Evolutionary conservation across 2,113 vertebrate genomes (phyloP).

Genomic region (Phylloscopus whistleri): DNA sequence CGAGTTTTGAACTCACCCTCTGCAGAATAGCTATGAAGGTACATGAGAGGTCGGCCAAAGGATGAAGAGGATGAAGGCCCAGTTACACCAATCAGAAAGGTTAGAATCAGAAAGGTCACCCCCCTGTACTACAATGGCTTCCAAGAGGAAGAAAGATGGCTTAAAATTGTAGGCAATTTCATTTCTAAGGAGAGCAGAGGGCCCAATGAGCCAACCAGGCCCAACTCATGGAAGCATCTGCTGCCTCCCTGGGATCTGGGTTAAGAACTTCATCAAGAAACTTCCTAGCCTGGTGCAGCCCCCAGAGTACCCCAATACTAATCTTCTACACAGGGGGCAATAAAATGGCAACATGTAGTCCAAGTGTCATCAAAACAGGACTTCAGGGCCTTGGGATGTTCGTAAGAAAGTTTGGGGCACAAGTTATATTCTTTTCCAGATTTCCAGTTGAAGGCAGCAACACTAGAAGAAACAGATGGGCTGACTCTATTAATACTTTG

Average conservation of each 20-base stretch:
- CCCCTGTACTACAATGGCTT: background rate
- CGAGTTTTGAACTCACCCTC: background rate
- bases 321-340: background rate
- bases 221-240: accelerated
- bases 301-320: too few species aligned
- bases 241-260: background rate
- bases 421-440: background rate
- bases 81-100: background rate
- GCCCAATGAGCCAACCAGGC: too few species aligned
- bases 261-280: background rate
- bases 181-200: background rate
- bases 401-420: background rate
- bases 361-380: background rate
- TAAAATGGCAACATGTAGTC: background rate
- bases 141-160: background rate
- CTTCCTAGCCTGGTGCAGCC: too few species aligned
- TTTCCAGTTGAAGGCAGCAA: background rate
- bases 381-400: background rate
- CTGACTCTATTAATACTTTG: background rate
- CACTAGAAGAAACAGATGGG: background rate
- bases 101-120: background rate
- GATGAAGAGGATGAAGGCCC: background rate
- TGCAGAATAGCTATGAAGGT: background rate
- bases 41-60: background rate
- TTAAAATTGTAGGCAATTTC: background rate